Percentiles rank a stretch among this genome's conserved stretches.
phyloP scores from a whole-genome alignment of 2,888 invertebrate genomes.

The Leuctra nigra region DNA sequence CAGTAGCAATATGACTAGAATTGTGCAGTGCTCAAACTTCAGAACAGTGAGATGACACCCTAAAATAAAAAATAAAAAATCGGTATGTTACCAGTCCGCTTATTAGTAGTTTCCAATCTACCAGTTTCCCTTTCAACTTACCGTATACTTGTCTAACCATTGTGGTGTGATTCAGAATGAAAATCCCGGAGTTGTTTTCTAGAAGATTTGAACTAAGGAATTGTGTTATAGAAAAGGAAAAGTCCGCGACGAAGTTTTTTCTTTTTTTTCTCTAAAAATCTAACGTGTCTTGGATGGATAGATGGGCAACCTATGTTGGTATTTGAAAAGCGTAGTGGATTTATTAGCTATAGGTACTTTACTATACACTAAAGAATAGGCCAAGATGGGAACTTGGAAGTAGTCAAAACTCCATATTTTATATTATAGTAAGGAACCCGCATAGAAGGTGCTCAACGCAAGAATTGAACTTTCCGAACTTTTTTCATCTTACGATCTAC shows the following conservation, averaged over 20 bases:
- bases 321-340: background rate
- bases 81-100: too few relatives aligned
- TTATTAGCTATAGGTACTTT: background rate
- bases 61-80: too few relatives aligned
- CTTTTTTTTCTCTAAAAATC: background rate
- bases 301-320: background rate
- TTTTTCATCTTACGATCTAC: conserved; percentile 8
- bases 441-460: background rate
- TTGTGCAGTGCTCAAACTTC: too few relatives aligned
- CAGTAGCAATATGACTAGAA: too few relatives aligned
- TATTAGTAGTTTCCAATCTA: too few relatives aligned
- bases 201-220: too few relatives aligned
- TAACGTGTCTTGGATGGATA: background rate
- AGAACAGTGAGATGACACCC: too few relatives aligned
- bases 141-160: too few relatives aligned
- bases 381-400: background rate
- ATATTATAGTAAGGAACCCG: conserved; percentile 7
- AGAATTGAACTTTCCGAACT: conserved; percentile 2
- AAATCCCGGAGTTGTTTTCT: too few relatives aligned
- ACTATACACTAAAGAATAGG: background rate
- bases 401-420: conserved; percentile 12
- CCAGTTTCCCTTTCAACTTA: too few relatives aligned
- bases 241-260: background rate
- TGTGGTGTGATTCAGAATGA: too few relatives aligned
- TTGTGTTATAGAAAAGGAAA: background rate